Evolutionary conservation across 2,888 invertebrate species (phyloP).

Genomic region (Colostygia pectinataria): DNA sequence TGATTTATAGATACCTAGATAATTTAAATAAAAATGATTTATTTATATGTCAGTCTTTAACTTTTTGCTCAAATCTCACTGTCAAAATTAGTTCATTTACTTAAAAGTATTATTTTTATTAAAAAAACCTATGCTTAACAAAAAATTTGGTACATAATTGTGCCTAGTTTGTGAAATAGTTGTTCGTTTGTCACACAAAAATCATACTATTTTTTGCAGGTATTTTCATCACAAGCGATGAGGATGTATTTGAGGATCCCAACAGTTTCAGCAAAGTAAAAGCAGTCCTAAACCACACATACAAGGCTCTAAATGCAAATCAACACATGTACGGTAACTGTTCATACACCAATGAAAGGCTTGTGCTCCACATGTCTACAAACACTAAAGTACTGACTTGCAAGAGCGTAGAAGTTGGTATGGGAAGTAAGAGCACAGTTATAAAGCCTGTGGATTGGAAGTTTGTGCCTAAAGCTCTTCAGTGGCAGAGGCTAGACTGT

Average conservation of each 20-base stretch:
- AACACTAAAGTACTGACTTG: conserved; percentile 82
- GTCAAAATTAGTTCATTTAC: no score
- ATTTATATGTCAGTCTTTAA: no score
- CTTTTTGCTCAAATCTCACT: no score
- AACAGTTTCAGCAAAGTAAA: conserved; percentile 83
- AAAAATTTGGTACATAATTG: no score
- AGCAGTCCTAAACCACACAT: conserved; percentile 80
- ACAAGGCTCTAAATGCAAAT: conserved; percentile 81
- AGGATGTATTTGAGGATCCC: conserved; percentile 84
- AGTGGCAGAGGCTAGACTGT: conserved; percentile 90
- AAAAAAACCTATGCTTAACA: no score
- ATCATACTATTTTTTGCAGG: no score
- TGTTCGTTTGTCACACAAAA: no score
- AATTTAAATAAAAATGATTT: no score
- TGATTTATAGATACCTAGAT: no score
- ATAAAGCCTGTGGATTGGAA: conserved; percentile 90
- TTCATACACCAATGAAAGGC: conserved; percentile 81
- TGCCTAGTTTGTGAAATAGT: no score
- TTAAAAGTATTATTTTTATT: no score
- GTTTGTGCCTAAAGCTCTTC: conserved; percentile 86
- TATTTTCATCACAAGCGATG: conserved; percentile 88
- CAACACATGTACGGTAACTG: conserved; percentile 84
- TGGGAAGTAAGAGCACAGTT: conserved; percentile 60
- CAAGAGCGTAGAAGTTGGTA: conserved; percentile 84
- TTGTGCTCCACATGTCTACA: conserved; percentile 84